A percentile compares a stretch with the other conserved stretches of the same genome.
phyloP scores from a whole-genome alignment of 1,140 invertebrate species.

The Melanaphis sacchari region DNA sequence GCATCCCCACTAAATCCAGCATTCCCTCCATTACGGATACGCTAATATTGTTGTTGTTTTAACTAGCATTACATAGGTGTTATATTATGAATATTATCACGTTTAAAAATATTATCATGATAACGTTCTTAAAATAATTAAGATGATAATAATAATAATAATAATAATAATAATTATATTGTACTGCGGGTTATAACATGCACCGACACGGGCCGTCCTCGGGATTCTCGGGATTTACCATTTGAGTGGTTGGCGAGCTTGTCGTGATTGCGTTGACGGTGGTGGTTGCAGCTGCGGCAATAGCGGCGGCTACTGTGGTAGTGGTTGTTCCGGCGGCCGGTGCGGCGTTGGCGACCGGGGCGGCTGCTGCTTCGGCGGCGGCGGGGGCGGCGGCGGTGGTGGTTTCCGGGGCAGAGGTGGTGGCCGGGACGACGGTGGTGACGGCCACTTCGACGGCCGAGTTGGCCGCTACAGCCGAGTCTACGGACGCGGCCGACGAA shows the following conservation, averaged over 20 bases:
- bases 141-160: background rate
- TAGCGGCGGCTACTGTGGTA: background rate
- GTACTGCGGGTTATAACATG: background rate
- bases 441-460: no score
- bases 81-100: background rate
- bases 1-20: no score
- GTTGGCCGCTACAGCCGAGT: constrained; percentile 18
- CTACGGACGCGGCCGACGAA: constrained; percentile 46
- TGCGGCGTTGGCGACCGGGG: background rate
- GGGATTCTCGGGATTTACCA: background rate
- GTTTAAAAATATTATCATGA: background rate
- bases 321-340: background rate
- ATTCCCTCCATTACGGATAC: background rate
- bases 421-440: no score
- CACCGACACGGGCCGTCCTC: background rate
- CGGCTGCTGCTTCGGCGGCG: background rate
- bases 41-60: background rate
- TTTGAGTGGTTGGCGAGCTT: background rate
- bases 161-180: no score
- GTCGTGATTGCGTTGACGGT: background rate
- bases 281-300: background rate
- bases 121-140: background rate
- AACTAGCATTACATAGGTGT: background rate
- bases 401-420: background rate
- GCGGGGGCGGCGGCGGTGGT: background rate